Base-by-base conservation (phyloP, 2,797 vertebrate species). In the Micromesistius poutassou region DNA sequence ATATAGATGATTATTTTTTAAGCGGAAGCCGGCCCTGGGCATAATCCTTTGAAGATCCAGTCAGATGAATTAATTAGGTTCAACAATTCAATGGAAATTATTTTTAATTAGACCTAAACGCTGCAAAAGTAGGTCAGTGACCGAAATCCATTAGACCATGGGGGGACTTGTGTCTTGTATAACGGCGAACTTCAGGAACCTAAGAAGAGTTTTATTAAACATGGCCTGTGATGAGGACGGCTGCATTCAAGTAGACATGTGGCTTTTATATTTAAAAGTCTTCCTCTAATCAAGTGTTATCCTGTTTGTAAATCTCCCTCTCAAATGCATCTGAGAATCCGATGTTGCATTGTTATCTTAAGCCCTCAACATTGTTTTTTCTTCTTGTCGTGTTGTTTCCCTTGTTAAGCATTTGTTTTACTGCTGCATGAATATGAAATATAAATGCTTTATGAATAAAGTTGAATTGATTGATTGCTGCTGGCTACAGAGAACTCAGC, bases 1-100 rank as follows among this genome's bases (percentile, higher is more conserved):
- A 13, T 40, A n/a, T 22, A 78, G 80, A 86, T 79, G 50, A 85
- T 36, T 79, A 28, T 68, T 75, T 73, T 78, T 77, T 50, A 42
- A 76, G 77, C 73, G 62, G 19, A 30, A 80, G 79, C 16, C 25
- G 4, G 68, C 85, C 85, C 4, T 76, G 22, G 79, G 83, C 79
- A 6, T 68, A 46, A 13, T 76, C 72, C 80, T 87, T 86, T 89
- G 85, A 87, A 84, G 86, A 81, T 77, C 0, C 6, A 40, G 74
- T 84, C 81, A 78, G 31, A 68, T 74, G 81, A 74, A 76, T 82
- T 87, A 89, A 86, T 75, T 84, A 83, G 74, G 75, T 80, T 80
- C 73, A 38, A 33, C 79, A 83, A 80, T 78, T 82, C 79, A 76
- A 83, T 76, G 76, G 80, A 80, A 73, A 72, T 3, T 5, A 40